Conservation (phyloP, 2,888 invertebrate species). For the Embidobia sp. region DNA sequence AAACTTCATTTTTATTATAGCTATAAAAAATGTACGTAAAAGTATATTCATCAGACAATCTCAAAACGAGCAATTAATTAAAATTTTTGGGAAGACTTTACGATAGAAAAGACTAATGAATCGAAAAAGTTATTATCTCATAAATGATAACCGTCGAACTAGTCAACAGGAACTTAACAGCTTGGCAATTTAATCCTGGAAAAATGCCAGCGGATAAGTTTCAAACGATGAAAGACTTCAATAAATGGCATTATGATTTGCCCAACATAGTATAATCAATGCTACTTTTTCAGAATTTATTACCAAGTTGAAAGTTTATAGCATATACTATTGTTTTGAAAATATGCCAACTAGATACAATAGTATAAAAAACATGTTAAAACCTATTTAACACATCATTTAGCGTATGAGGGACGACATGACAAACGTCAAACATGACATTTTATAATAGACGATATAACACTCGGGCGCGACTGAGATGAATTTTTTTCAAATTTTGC, state of each 20-base stretch:
- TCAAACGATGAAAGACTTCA: slow-evolving; percentile 38
- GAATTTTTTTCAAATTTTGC: no score
- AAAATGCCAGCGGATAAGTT: slow-evolving; percentile 50
- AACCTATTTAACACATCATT: no score
- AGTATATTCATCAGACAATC: not conserved
- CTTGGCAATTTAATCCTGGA: slow-evolving; percentile 41
- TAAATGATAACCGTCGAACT: slow-evolving; percentile 37
- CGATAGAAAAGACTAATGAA: slow-evolving; percentile 5
- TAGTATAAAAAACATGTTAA: no score
- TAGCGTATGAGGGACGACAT: no score
- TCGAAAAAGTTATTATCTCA: slow-evolving; percentile 18
- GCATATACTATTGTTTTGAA: no score
- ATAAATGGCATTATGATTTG: slow-evolving; percentile 16
- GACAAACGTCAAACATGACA: no score
- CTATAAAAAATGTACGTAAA: no score
- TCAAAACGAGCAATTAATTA: not conserved
- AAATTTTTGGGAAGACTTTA: not conserved
- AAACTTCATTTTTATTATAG: no score
- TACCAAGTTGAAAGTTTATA: no score
- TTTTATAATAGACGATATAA: no score
- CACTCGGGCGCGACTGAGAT: no score
- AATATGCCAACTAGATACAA: no score
- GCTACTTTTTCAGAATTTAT: not conserved
- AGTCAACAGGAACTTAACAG: slow-evolving; percentile 44
- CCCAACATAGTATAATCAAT: not conserved